A percentile compares a stretch with the other conserved stretches of the same genome.
Conservation (phyloP, 2,113 vertebrate genomes). For the Elachura formosa region DNA sequence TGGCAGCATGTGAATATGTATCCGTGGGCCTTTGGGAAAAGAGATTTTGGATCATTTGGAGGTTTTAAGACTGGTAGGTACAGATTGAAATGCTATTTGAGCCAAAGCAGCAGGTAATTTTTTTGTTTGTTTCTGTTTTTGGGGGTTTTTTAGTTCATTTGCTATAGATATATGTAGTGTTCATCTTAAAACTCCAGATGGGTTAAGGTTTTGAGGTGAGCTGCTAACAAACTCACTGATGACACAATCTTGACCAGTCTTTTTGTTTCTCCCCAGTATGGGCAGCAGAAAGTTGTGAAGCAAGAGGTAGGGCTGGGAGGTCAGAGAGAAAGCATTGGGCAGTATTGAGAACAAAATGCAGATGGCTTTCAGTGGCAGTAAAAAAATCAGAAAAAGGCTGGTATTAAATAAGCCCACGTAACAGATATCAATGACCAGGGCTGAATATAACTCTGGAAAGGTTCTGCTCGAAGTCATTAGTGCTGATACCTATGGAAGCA, state of each 20-base stretch:
- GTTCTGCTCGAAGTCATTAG: background rate
- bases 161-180: background rate
- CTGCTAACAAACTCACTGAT: background rate
- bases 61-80: background rate
- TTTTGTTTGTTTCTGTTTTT: background rate
- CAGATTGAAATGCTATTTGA: background rate
- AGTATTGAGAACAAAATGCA: background rate
- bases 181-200: background rate
- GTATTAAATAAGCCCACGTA: background rate
- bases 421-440: background rate
- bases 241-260: background rate
- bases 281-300: background rate
- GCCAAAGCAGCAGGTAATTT: background rate
- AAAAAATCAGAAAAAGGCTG: background rate
- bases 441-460: background rate
- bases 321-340: background rate
- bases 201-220: background rate
- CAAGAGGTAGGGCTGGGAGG: background rate
- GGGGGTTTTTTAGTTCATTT: background rate
- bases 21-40: background rate
- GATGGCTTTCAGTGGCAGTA: background rate
- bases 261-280: background rate
- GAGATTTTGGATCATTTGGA: background rate
- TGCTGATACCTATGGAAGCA: background rate
- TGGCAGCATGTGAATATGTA: rapidly evolving